Percentiles rank a stretch among this genome's conserved stretches.
These are phyloP conservation scores for Rhabdomys pumilio DNA, from an alignment of 2,797 vertebrate genomes.

Conservation along the genomic window DNA sequence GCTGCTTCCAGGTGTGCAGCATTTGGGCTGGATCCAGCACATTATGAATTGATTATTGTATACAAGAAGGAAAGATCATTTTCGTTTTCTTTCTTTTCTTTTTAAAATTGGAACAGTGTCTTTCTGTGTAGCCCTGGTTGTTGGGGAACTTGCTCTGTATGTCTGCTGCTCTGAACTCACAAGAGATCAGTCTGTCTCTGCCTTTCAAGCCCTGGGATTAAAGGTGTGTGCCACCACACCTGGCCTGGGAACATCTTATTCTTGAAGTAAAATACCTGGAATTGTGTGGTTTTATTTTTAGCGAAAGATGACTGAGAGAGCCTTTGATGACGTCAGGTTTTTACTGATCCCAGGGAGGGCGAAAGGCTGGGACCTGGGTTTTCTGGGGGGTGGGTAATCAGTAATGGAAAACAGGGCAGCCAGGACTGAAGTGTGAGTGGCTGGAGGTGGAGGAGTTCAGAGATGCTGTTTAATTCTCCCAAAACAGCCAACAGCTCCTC, in stretches of 20 bases:
- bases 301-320: constrained; percentile 36
- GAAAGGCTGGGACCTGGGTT: neutral
- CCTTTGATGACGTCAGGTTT: constrained; percentile 11
- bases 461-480: neutral
- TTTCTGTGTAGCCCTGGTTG: neutral
- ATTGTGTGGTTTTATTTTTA: constrained; percentile 50
- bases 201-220: neutral
- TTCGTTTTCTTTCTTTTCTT: neutral
- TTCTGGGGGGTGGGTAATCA: neutral
- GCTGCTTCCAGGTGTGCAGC: neutral
- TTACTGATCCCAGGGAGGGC: neutral
- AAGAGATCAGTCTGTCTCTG: no score
- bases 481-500: neutral
- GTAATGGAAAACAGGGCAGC: neutral
- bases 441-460: neutral
- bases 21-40: neutral
- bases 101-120: neutral
- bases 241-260: neutral
- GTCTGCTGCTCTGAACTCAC: neutral
- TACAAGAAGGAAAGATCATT: neutral
- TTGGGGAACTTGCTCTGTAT: neutral
- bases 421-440: neutral
- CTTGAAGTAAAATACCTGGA: constrained; percentile 12
- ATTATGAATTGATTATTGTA: neutral
- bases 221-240: neutral